Evolutionary conservation across 2,888 invertebrate genomes (phyloP), one percentile per base, ranked within the genome.

Genomic region (Orthosia incerta): DNA sequence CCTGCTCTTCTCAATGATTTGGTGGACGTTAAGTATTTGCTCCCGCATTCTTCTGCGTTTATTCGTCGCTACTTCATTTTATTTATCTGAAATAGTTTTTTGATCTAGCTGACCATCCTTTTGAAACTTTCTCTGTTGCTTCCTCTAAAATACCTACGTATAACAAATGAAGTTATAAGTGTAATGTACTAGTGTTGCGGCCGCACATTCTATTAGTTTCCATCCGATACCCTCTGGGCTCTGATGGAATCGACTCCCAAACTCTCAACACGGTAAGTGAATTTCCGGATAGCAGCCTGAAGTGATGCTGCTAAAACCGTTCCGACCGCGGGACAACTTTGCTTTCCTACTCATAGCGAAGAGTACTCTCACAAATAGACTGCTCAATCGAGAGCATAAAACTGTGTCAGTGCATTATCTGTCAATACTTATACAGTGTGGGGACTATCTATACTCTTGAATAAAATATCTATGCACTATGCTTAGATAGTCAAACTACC

Each of bases 201-300:
- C 69, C 51, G 39, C 69, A 23, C 2, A 50, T n/a, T 68, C 11
- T 20, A 4, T 48, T 50, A 31, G 26, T 20, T 31, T 39, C 18
- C 66, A 3, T 18, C 51, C 16, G 12, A 51, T n/a, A 15, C n/a
- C n/a, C 20, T 31, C n/a, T 18, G 12, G 4, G 20, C 39, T 50
- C 7, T 4, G 15, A 68, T 65, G 20, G 20, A 55, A 55, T 70
- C 11, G 70, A 20, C 45, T 3, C 3, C 15, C 9, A 20, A 53
- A 69, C 4, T 31, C 4, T 16, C 2, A 26, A 45, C 26, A 20
- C n/a, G 2, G 16, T 69, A 70, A 69, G 16, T 69, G 70, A 45
- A 53, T 68, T 68, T 45, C 39, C 26, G 13, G 67, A 31, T 62
- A 64, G 15, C 62, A 64, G 16, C 67, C 48, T 18, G 18, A 64